A percentile compares a stretch with the other conserved stretches of the same genome.
phyloP scores from a whole-genome alignment of 2,113 vertebrate species.

The Leptobrachium leishanense region DNA sequence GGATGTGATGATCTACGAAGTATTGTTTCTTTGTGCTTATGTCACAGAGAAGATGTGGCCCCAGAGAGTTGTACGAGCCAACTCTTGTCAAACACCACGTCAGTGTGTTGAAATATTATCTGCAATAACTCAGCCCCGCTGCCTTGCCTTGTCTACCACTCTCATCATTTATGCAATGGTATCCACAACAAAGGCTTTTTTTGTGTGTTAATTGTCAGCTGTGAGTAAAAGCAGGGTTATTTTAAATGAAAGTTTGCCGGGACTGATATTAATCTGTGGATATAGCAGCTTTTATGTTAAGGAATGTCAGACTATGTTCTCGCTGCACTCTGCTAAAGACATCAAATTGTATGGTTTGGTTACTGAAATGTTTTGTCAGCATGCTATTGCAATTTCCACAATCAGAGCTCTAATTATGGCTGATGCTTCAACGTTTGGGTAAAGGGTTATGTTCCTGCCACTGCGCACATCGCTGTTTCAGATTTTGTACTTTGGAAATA shows the following conservation, averaged over 20 bases:
- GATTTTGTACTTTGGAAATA: conserved; percentile 20
- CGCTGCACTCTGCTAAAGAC: conserved; percentile 33
- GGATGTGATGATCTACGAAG: conserved; percentile 52
- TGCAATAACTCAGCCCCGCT: conserved; percentile 39
- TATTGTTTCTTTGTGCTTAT: conserved; percentile 55
- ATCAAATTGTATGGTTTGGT: conserved; percentile 47
- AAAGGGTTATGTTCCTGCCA: conserved; percentile 34
- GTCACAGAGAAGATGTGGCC: conserved; percentile 51
- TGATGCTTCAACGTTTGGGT: conserved; percentile 23
- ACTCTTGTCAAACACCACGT: conserved; percentile 48
- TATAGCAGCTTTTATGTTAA: conserved; percentile 25
- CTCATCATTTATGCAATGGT: conserved; percentile 47
- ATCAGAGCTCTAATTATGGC: conserved; percentile 39
- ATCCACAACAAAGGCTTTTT: conserved; percentile 19
- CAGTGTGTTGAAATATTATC: conserved; percentile 50
- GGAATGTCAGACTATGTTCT: conserved; percentile 41
- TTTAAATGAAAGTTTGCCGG: conserved; percentile 29
- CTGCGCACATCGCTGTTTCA: conserved; percentile 16
- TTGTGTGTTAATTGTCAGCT: conserved; percentile 29
- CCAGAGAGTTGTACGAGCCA: conserved; percentile 50
- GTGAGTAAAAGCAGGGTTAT: conserved; percentile 35
- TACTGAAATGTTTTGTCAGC: conserved; percentile 48
- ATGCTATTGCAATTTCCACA: conserved; percentile 34
- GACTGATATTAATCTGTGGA: conserved; percentile 24
- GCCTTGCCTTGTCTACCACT: conserved; percentile 39